Conservation (phyloP, 2,797 vertebrate species). For the Liasis olivaceus region DNA sequence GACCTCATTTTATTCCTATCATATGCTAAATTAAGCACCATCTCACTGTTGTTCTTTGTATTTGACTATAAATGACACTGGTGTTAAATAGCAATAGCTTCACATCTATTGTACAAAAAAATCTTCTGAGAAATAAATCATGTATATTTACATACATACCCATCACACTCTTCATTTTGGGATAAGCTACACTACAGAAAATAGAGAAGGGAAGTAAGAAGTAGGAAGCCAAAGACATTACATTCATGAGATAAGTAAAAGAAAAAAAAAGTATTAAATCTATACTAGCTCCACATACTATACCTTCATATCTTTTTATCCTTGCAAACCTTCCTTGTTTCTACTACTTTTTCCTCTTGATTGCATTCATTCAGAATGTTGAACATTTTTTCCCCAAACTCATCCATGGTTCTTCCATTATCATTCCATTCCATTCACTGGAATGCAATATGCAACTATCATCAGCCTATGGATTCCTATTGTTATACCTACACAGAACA, state of each 20-base stretch:
- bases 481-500: background rate
- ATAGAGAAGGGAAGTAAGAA: background rate
- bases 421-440: background rate
- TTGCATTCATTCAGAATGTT: background rate
- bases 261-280: background rate
- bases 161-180: background rate
- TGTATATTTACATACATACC: background rate
- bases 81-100: background rate
- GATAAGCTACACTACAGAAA: background rate
- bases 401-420: background rate
- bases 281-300: background rate
- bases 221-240: background rate
- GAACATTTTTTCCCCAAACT: background rate
- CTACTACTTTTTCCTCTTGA: background rate
- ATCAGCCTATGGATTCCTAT: background rate
- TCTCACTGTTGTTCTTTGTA: background rate
- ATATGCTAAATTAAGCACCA: background rate
- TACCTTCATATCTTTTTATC: background rate
- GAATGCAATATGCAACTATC: background rate
- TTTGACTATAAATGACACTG: background rate
- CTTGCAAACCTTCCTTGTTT: background rate
- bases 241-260: background rate
- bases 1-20: background rate
- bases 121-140: background rate
- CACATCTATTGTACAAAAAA: background rate